A percentile compares a stretch with the other conserved stretches of the same genome.
Conservation (phyloP, 2,113 vertebrate species). For the Hippocampus comes region DNA sequence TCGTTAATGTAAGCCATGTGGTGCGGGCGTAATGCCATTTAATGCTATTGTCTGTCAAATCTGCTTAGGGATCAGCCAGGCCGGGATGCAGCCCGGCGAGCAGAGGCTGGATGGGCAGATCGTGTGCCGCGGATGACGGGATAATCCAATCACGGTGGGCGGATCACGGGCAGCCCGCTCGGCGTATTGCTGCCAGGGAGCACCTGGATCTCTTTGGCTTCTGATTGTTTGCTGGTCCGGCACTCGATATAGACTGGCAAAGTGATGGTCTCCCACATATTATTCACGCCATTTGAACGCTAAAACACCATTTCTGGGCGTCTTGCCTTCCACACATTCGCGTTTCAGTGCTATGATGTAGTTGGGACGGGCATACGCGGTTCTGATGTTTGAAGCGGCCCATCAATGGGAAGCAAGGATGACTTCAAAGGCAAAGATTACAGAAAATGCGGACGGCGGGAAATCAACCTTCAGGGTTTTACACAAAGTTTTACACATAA, state of each 20-base stretch:
- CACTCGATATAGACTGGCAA: background rate
- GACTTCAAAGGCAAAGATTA: background rate
- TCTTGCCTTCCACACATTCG: background rate
- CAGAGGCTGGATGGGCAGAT: constrained; percentile 50
- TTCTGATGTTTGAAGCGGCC: too few relatives aligned
- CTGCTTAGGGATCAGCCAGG: constrained; percentile 54
- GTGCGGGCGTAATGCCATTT: constrained; percentile 50
- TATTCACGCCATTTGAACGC: background rate
- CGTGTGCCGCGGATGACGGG: constrained; percentile 43
- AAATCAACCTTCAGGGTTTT: background rate
- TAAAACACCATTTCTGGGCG: background rate
- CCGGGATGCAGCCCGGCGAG: constrained; percentile 32
- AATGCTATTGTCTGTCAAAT: constrained; percentile 63
- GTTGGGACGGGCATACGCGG: too few relatives aligned
- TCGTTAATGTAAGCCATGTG: constrained; percentile 58
- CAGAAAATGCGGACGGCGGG: background rate
- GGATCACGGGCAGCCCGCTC: constrained; percentile 54
- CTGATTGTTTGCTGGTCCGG: background rate
- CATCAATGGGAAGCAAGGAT: background rate
- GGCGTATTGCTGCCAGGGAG: background rate
- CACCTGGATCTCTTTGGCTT: constrained; percentile 14
- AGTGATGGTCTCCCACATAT: background rate
- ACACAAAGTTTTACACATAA: background rate
- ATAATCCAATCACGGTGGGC: constrained; percentile 63
- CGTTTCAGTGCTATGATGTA: background rate